A percentile compares a stretch with the other conserved stretches of the same genome.
These are phyloP conservation scores for Apeltes quadracus DNA, from an alignment of 2,113 vertebrate species.

Conservation along the genomic window DNA sequence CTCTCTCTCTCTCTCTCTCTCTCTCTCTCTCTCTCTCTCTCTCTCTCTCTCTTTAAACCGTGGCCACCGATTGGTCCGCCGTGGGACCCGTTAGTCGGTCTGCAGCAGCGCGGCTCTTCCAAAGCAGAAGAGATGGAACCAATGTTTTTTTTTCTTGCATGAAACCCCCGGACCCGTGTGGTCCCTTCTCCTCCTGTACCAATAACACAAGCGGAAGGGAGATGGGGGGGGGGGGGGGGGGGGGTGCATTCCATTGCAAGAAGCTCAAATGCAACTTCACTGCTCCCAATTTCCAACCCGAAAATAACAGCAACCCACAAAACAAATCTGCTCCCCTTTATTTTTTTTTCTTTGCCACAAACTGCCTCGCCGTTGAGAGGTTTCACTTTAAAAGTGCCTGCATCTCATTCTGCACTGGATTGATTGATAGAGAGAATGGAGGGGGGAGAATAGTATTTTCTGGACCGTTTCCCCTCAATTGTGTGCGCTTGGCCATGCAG, in stretches of 20 bases:
- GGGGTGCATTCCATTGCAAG: conserved; percentile 41
- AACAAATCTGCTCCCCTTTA: conserved; percentile 61
- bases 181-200: conserved; percentile 58
- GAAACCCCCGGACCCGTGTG: conserved; percentile 70
- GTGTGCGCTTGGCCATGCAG: conserved; percentile 79
- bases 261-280: conserved; percentile 72
- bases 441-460: conserved; percentile 84
- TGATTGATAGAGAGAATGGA: conserved; percentile 76
- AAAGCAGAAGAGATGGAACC: conserved; percentile 56
- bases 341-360: conserved; percentile 35
- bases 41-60: conserved; percentile 66
- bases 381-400: conserved; percentile 38
- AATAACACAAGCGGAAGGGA: conserved; percentile 36
- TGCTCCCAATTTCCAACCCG: conserved; percentile 43
- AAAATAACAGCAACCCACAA: conserved; percentile 46
- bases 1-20: conserved; percentile 19
- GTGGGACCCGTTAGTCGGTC: conserved; percentile 64
- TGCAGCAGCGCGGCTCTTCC: conserved; percentile 40
- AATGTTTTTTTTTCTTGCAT: conserved; percentile 66
- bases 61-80: conserved; percentile 73
- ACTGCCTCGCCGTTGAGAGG: conserved; percentile 31
- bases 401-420: conserved; percentile 64
- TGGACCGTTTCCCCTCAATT: conserved; percentile 84
- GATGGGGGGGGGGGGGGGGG: background rate
- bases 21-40: conserved; percentile 25